Evolutionary conservation across 2,797 vertebrate species (phyloP), one percentile per base, ranked within the genome.

Genomic region (Amniataba percoides): DNA sequence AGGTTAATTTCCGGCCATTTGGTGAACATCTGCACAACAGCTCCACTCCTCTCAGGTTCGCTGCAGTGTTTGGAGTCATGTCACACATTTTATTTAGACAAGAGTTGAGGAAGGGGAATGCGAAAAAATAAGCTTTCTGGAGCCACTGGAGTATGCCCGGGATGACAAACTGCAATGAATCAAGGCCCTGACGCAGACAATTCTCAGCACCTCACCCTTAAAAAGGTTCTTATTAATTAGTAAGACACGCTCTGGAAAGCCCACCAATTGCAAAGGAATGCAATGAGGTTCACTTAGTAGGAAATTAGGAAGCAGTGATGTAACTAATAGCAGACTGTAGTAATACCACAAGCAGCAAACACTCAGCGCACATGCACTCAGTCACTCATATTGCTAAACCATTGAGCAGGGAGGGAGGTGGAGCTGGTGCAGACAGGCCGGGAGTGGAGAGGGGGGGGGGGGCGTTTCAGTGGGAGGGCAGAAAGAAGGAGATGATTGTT

Each of bases 401-500:
- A 57, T 80, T 88, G 18, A 56, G 75, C 58, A 68, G 36, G 56
- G 10, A 85, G 55, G 74, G 74, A 85, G 90, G 91, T 81, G 90
- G 88, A 86, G 87, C 84, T 73, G 87, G 58, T 80, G 74, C 16
- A 68, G 46, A 19, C 19, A 57, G 51, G 56, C 64, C n/a, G 3
- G 67, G 27, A 31, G 27, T 36, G 81, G 60, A 57, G 69, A 63
- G 40, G n/a, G 65, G n/a, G 65, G 52, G 78, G 71, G 65, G 56
- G 7, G 34, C 53, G 86, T n/a, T n/a, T n/a, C n/a, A n/a, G n/a
- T 67, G 88, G 92, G 90, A 89, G 89, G 91, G 84, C 46, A 72
- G 71, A 90, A 88, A 90, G 87, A 82, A 93, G 90, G 89, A 91
- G 91, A 87, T 81, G 87, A 85, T 89, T 87, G 64, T 87, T 86